A percentile compares a stretch with the other conserved stretches of the same genome.
These are phyloP conservation scores for Apogon hyalosoma DNA, from an alignment of 2,797 vertebrate genomes.

Conservation along the genomic window DNA sequence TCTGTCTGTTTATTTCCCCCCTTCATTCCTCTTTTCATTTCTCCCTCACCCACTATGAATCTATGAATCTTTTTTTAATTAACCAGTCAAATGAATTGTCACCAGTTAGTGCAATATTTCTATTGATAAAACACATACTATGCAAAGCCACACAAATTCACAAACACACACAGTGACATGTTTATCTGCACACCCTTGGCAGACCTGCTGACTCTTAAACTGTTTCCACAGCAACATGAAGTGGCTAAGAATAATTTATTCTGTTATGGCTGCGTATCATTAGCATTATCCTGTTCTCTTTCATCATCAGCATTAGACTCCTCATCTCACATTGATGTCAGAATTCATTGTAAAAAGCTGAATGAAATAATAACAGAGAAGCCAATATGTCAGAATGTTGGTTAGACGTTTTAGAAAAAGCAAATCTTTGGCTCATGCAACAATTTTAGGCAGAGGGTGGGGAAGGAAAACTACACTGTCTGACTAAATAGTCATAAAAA, in stretches of 20 bases:
- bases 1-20: conserved; percentile 43
- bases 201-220: conserved; percentile 84
- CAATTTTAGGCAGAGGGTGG: conserved; percentile 1
- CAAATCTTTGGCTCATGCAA: conserved; percentile 1
- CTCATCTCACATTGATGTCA: conserved; percentile 28
- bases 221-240: conserved; percentile 87
- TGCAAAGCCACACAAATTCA: conserved; percentile 40
- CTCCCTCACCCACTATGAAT: conserved; percentile 52
- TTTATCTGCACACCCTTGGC: conserved; percentile 75
- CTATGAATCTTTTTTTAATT: conserved; percentile 71
- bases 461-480: conserved; percentile 30
- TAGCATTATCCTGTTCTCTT: conserved; percentile 69
- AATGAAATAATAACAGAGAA: conserved; percentile 26
- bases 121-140: conserved; percentile 67
- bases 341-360: conserved; percentile 32
- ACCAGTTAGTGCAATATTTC: conserved; percentile 45
- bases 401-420: conserved; percentile 8
- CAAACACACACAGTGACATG: conserved; percentile 53
- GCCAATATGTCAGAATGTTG: not conserved
- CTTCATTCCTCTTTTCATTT: conserved; percentile 52
- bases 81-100: conserved; percentile 59
- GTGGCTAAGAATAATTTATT: conserved; percentile 83
- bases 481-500: conserved; percentile 54
- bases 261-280: conserved; percentile 74
- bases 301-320: conserved; percentile 41